phyloP scores from a whole-genome alignment of 2,797 vertebrate genomes.

The Parambassis ranga region DNA sequence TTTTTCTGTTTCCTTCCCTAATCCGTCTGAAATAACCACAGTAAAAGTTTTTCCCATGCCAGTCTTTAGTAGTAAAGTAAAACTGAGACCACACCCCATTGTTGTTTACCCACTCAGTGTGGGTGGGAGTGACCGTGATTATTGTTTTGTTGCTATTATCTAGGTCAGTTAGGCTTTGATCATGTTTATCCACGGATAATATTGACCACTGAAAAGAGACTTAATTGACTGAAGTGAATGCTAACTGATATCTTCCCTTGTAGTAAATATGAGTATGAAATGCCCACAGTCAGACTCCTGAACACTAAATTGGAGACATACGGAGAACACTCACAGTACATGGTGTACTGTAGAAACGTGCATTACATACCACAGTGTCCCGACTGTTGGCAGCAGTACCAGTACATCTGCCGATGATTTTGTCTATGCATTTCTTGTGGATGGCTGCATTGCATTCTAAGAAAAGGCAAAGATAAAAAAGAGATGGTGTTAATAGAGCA shows the following conservation, averaged over 20 bases:
- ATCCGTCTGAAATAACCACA: neutral
- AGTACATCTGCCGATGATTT: slow-evolving; percentile 98
- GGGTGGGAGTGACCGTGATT: slow-evolving; percentile 14
- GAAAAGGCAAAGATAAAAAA: slow-evolving; percentile 7
- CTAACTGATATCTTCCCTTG: neutral
- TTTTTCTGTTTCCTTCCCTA: slow-evolving; percentile 1
- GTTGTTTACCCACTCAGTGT: neutral
- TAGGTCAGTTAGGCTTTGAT: slow-evolving; percentile 21
- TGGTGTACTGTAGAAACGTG: slow-evolving; percentile 11
- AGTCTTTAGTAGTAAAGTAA: neutral
- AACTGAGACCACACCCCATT: slow-evolving; percentile 13
- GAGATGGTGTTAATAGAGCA: too few relatives aligned
- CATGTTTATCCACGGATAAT: slow-evolving; percentile 3
- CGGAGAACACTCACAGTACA: slow-evolving; percentile 11
- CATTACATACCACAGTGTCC: slow-evolving; percentile 84
- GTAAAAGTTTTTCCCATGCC: neutral
- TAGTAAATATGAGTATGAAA: slow-evolving; percentile 9
- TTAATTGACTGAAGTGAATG: neutral
- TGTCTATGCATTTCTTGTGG: slow-evolving; percentile 99
- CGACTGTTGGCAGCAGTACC: slow-evolving; percentile 97
- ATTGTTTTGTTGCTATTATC: slow-evolving; percentile 18
- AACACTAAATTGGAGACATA: slow-evolving; percentile 1
- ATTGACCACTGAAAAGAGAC: slow-evolving; percentile 11
- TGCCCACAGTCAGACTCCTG: slow-evolving; percentile 1
- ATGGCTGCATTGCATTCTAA: slow-evolving; percentile 99